Conservation (phyloP, 1,140 invertebrate species). For the Papilio dardanus region DNA sequence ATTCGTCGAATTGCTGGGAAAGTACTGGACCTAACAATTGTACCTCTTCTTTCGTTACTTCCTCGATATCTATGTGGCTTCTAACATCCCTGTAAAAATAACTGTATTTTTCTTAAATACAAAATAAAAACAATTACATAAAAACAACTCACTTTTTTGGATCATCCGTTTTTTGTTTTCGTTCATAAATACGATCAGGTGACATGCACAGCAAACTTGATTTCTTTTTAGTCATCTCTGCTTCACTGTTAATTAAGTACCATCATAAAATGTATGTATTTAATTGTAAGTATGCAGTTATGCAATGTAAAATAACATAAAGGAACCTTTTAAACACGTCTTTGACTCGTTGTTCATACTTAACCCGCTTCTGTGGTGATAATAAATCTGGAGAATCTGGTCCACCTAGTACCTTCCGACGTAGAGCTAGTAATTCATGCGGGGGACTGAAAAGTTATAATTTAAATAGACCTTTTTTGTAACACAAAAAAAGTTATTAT, state of each 20-base stretch:
- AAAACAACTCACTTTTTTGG: not conserved
- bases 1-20: not conserved
- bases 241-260: not conserved
- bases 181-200: conserved; percentile 10
- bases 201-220: not conserved
- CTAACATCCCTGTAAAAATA: conserved; percentile 1
- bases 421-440: not conserved
- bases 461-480: too few relatives aligned
- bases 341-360: not conserved
- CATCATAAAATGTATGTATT: not conserved
- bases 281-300: not conserved
- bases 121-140: not conserved
- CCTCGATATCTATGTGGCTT: not conserved
- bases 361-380: not conserved
- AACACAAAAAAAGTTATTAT: too few relatives aligned
- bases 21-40: not conserved
- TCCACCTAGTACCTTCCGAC: not conserved
- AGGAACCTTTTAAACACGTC: conserved; percentile 5
- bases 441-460: not conserved
- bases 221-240: not conserved
- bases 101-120: not conserved
- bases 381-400: not conserved
- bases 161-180: not conserved
- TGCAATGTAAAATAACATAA: too few relatives aligned
- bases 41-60: not conserved